Percentiles rank a stretch among this genome's conserved stretches.
phyloP scores from a whole-genome alignment of 2,888 invertebrate genomes.

The Griposia aprilina region DNA sequence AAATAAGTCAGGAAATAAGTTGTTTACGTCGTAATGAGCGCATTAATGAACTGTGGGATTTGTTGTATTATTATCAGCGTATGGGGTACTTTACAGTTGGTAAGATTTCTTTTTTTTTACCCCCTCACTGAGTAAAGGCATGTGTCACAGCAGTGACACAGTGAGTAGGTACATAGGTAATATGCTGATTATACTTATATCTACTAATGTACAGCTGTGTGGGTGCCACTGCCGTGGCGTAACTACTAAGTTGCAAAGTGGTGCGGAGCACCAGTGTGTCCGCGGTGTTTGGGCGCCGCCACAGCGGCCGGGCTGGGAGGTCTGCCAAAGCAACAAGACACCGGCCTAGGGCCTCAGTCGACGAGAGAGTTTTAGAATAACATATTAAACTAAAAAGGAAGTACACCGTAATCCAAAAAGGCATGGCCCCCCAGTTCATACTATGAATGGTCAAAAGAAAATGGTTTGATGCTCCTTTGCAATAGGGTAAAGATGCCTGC shows the following conservation, averaged over 20 bases:
- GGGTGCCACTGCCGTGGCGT: neutral
- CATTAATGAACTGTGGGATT: conserved; percentile 68
- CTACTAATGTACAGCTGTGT: neutral
- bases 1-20: conserved; percentile 10
- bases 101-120: conserved; percentile 58
- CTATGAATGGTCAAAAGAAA: neutral
- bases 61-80: conserved; percentile 77
- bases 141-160: too few relatives aligned
- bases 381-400: neutral
- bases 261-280: neutral
- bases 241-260: neutral
- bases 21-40: conserved; percentile 68
- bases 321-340: neutral
- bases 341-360: neutral
- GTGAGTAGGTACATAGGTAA: neutral
- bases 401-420: neutral
- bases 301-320: neutral
- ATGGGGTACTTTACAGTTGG: conserved; percentile 83
- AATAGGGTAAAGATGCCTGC: too few relatives aligned
- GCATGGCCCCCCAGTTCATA: neutral
- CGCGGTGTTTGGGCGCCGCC: neutral
- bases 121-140: neutral
- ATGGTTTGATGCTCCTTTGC: neutral
- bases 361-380: neutral
- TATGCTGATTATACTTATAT: neutral